phyloP scores from a whole-genome alignment of 30 jellyfish, hydroid and myxozoan species.

The Cassiopea xamachana region DNA sequence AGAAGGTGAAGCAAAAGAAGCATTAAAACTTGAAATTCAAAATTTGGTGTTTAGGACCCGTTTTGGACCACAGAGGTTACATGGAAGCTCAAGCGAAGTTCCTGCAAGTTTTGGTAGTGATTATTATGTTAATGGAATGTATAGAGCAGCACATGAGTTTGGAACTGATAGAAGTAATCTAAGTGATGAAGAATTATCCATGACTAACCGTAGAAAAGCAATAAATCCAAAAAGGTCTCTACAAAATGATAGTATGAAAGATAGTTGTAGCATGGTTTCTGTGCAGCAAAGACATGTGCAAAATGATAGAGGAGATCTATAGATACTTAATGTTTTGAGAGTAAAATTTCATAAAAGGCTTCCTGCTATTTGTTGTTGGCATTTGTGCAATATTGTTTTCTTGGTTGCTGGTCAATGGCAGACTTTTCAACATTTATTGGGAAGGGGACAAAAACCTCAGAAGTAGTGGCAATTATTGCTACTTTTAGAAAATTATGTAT shows the following conservation, averaged over 20 bases:
- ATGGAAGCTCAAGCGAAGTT: not conserved
- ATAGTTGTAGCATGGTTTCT: slow-evolving; percentile 23
- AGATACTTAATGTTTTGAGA: not conserved
- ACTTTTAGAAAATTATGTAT: too few species aligned
- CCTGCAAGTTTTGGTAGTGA: not conserved
- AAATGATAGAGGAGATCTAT: not conserved
- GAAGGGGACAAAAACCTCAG: too few species aligned
- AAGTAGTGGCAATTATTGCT: too few species aligned
- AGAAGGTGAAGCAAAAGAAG: slow-evolving; percentile 90
- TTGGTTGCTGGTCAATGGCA: too few species aligned
- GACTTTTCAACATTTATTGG: not conserved
- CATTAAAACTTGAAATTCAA: slow-evolving; percentile 81
- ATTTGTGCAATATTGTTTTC: not conserved
- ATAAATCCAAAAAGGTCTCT: slow-evolving; percentile 26
- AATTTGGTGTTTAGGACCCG: slow-evolving; percentile 82
- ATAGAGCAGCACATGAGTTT: not conserved
- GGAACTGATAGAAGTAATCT: not conserved
- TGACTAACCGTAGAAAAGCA: slow-evolving; percentile 33
- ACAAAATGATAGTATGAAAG: slow-evolving; percentile 10
- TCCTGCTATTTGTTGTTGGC: not conserved
- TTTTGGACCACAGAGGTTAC: slow-evolving; percentile 47
- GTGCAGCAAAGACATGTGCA: not conserved
- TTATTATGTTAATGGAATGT: not conserved
- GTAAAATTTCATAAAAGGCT: not conserved
- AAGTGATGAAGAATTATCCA: slow-evolving; percentile 43